Evolutionary conservation across 2,113 vertebrate genomes (phyloP), one percentile per base, ranked within the genome.

Genomic region (Vicugna pacos): DNA sequence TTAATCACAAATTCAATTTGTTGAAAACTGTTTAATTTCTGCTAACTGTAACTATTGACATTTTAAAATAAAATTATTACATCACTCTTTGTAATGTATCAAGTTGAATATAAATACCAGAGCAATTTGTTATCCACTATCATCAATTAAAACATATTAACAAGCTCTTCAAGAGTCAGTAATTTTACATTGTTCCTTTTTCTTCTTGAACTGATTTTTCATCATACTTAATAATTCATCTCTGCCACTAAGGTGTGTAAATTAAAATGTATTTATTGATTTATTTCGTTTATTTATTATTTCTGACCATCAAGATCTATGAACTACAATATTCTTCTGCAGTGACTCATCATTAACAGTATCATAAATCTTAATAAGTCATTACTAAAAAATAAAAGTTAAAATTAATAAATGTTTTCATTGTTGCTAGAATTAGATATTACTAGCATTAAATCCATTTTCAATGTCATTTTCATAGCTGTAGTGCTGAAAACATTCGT

Each of bases 71-170:
- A 94, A 94, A 35, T 62, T n/a, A 48, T 72, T 65, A 38, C 32
- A 50, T 79, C 28, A 32, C 22, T 73, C 48, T 87, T 95, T 86
- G 80, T 87, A 93, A 60, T 58, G 7, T 64, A 93, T 80, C 75
- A 60, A 80, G n/a, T 42, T 38, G 12, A 93, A 62, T 85, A 81
- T 72, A 89, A 95, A 94, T 90, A 93, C 13, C 15, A 72, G 69
- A 75, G 26, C 14, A 84, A 95, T 94, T 87, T 92, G 12, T 60
- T 70, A 58, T 46, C 58, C 19, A 67, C 38, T 26, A 54, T 72
- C 64, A 92, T 90, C 80, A 95, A 32, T 91, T 93, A 58, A 82
- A 73, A 94, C 85, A 62, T 65, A 88, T 80, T 80, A 86, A 89
- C 54, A 79, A 83, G 28, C 16, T 73, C 26, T 81, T 89, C 48